Conservation (phyloP, 2,888 invertebrate species). For the Therioaphis trifolii region DNA sequence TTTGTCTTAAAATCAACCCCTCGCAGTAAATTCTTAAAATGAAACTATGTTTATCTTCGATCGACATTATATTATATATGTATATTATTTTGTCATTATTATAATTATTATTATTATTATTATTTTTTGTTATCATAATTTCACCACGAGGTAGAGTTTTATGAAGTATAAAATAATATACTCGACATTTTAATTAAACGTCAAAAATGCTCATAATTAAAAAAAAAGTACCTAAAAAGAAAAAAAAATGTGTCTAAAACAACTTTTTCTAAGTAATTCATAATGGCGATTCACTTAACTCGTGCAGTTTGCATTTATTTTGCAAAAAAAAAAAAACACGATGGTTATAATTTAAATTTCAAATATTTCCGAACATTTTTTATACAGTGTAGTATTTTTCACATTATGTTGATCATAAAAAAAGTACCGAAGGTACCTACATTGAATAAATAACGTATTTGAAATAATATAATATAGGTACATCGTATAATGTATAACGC, state of each 20-base stretch:
- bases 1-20: too few species aligned
- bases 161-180: slow-evolving; percentile 5
- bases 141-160: neutral
- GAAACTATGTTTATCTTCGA: neutral
- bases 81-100: neutral
- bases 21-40: too few species aligned
- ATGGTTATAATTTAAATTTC: too few species aligned
- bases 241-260: neutral
- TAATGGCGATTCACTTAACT: neutral
- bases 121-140: neutral
- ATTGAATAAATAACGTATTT: too few species aligned
- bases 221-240: neutral
- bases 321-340: neutral
- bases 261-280: neutral
- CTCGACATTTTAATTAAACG: slow-evolving; percentile 13
- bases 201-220: neutral
- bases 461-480: too few species aligned
- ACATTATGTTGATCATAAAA: neutral
- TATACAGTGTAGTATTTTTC: neutral
- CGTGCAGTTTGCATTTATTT: neutral
- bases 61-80: neutral
- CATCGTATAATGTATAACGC: too few species aligned
- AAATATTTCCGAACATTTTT: neutral
- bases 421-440: neutral
- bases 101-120: neutral